Conservation (phyloP, 2,888 invertebrate genomes). For the Liopterus haemorrhoidalis region DNA sequence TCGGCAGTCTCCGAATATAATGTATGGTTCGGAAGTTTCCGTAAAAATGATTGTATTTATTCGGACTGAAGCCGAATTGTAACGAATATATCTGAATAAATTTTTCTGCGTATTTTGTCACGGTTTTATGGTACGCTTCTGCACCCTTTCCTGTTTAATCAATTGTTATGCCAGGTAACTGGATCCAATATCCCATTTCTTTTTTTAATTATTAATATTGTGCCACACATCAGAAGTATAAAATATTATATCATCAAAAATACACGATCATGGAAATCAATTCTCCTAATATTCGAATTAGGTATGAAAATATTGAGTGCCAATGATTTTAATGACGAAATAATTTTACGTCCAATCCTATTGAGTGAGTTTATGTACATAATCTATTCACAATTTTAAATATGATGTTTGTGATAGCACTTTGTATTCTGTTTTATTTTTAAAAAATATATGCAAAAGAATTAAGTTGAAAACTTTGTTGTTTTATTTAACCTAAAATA, state of each 20-base stretch:
- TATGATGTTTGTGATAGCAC: conserved; percentile 25
- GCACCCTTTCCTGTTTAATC: too few relatives aligned
- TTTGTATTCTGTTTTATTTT: conserved; percentile 25
- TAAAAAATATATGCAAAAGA: conserved; percentile 25
- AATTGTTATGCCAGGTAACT: not conserved
- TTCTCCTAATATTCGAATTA: conserved; percentile 15
- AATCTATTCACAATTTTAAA: conserved; percentile 25
- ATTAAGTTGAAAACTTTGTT: too few relatives aligned
- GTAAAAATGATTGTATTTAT: too few relatives aligned
- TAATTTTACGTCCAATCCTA: conserved; percentile 25
- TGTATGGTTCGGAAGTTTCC: too few relatives aligned
- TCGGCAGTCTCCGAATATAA: too few relatives aligned
- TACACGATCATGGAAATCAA: conserved; percentile 7
- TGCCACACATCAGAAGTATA: not conserved
- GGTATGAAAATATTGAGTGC: conserved; percentile 24
- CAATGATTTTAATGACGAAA: conserved; percentile 24
- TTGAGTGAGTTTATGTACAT: conserved; percentile 25
- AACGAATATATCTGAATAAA: too few relatives aligned
- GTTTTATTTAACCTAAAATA: too few relatives aligned
- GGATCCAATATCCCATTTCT: not conserved
- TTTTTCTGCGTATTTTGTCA: too few relatives aligned
- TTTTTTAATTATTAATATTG: conserved; percentile 4
- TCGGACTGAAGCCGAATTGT: too few relatives aligned
- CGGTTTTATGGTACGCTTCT: too few relatives aligned
- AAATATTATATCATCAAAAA: not conserved